phyloP scores from a whole-genome alignment of 2,888 invertebrate species.

The Tipula helvola region DNA sequence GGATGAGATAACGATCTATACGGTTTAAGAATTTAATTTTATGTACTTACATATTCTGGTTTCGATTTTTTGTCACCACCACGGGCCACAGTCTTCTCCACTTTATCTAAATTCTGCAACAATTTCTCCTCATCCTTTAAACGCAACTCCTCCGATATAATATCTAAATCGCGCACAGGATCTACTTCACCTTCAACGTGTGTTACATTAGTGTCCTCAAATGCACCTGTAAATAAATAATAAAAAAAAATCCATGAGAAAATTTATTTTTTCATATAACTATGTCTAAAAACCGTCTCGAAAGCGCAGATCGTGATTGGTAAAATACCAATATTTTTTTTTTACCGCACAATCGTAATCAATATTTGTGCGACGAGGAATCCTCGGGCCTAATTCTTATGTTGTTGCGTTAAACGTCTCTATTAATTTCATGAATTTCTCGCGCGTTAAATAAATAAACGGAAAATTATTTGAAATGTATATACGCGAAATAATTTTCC shows the following conservation, averaged over 20 bases:
- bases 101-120: conserved; percentile 66
- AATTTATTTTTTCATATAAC: not conserved
- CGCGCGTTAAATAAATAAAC: not conserved
- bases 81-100: conserved; percentile 70
- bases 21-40: not conserved
- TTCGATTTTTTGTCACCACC: conserved; percentile 91
- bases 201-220: conserved; percentile 94
- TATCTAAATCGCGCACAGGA: conserved; percentile 91
- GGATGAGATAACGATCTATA: not conserved
- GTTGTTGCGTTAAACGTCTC: not conserved
- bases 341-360: not conserved
- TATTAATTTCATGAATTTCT: not conserved
- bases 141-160: conserved; percentile 89
- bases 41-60: conserved; percentile 77
- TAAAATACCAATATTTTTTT: not conserved
- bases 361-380: not conserved
- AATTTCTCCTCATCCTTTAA: conserved; percentile 89
- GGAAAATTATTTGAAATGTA: not conserved
- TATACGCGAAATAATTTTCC: not conserved
- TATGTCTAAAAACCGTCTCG: not conserved
- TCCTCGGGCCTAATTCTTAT: not conserved
- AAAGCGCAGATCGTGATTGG: not conserved
- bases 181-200: conserved; percentile 98
- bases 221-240: conserved; percentile 59
- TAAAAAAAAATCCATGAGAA: conserved; percentile 8